Base-by-base conservation (phyloP, 2,888 invertebrate genomes). In the Pollenia labialis region DNA sequence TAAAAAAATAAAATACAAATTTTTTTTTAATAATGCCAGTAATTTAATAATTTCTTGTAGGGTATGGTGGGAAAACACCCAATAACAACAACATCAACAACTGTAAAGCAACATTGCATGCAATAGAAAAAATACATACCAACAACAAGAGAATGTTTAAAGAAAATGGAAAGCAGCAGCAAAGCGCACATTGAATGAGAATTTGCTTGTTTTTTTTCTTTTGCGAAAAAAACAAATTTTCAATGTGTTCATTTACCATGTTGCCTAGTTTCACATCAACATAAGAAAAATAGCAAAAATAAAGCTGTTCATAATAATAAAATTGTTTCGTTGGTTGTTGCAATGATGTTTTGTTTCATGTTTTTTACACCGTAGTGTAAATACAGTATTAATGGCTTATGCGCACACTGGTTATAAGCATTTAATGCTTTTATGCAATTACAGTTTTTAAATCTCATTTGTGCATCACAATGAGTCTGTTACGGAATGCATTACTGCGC, bases 181-280 rank as follows among this genome's bases (percentile, higher is more conserved):
- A 75, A 74, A 18, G 62, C 46, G 62, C 69, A 80, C 52, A 71
- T 71, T 80, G 71, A 71, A 80, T 80, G 80, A 81, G 80, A 72
- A 64, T 32, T 16, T 32, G 32, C 32, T 32, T 32, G 4, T 74
- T 60, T 18, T 52, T 42, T 32, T 50, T 58, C 50, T 74, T 40
- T 60, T 46, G 12, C 10, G 40, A 77, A 62, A 68, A 64, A 58
- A 72, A 72, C 4, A 66, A 44, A 71, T 62, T 77, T 58, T 60
- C 60, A 75, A 46, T 60, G 44, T 68, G 74, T 75, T 85, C 54
- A 82, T 82, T 77, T 76, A 75, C 76, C 44, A 72, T 84, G 81
- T 84, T 85, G 85, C 85, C 80, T 87, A 82, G 82, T 88, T 88
- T 88, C 86, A 86, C 80, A 85, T 77, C 81, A 84, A 74, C 75